Evolutionary conservation across 2,888 invertebrate species (phyloP), one percentile per base, ranked within the genome.

Genomic region (Philonicus albiceps): DNA sequence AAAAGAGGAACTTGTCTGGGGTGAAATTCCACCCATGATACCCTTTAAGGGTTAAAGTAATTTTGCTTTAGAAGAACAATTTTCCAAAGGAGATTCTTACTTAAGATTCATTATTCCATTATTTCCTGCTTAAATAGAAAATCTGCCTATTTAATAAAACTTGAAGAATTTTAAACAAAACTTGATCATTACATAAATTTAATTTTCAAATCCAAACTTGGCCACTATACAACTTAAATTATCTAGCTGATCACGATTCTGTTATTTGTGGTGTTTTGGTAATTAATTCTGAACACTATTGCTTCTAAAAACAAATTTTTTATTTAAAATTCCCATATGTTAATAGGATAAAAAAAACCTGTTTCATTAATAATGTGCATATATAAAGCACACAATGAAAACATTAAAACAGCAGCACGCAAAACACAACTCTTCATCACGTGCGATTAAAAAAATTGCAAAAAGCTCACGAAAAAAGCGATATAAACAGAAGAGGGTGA

Each of bases 381-480:
- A 37, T 37, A 73, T 73, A 73, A 73, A 73, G 40, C 40, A 43
- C 40, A 73, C 27, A 73, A 11, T 30, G 13, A 11, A 73, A 73
- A 7, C 74, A 74, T 16, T 13, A 72, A 30, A 27, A 30, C 22
- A 27, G 31, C 27, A 27, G 6, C 74, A 34, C 34, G 16, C n/a
- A 31, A 64, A 64, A 27, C 64, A 64, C 2, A 64, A 64, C 64
- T 64, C 64, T 64, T 27, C 11, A 64, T 64, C 27, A 64, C 64
- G 64, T 64, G 64, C 27, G 22, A 27, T 22, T 75, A 37, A 75
- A 34, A 75, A 75, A 75, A 75, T 16, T 34, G 16, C 6, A 16
- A 75, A 75, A 74, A 74, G 74, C 31, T 64, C 27, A 64, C 64
- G 64, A 64, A 64, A 83, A 34, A 83, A 83, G 37, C 55, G 37